Evolutionary conservation across 2,113 vertebrate species (phyloP).

Genomic region (Tichodroma muraria): DNA sequence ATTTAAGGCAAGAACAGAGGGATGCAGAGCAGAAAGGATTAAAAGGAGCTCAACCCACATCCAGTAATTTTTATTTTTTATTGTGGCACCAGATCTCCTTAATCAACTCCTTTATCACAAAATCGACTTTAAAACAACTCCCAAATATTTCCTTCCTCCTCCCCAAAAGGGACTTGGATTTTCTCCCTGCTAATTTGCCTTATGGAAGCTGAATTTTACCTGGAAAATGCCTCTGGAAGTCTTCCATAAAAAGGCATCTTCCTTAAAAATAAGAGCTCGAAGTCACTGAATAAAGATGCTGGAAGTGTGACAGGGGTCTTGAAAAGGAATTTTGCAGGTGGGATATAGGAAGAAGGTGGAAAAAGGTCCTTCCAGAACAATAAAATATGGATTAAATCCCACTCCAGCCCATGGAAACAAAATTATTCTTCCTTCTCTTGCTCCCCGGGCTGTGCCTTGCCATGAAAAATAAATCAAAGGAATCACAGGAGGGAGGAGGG

Average conservation of each 20-base stretch:
- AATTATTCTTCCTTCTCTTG: background rate
- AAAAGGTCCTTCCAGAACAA: background rate
- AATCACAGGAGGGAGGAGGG: background rate
- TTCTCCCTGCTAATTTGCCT: background rate
- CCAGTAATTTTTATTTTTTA: background rate
- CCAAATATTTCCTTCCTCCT: background rate
- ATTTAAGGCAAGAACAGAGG: background rate
- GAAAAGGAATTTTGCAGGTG: background rate
- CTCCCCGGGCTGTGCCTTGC: background rate
- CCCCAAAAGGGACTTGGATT: background rate
- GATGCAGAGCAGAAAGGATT: background rate
- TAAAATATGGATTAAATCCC: background rate
- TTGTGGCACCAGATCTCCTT: background rate
- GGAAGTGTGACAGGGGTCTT: background rate
- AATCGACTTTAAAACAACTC: background rate
- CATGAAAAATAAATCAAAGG: constrained; percentile 1
- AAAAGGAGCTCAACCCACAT: background rate
- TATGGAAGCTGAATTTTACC: background rate
- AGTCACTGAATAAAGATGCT: background rate
- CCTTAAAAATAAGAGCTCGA: background rate
- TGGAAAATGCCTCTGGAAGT: background rate
- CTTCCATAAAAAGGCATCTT: accelerated
- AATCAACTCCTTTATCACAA: background rate
- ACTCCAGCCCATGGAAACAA: background rate
- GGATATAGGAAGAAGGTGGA: background rate